Percentiles rank a stretch among this genome's conserved stretches.
Conservation (phyloP, 2,888 invertebrate species). For the Plebejus melissa region DNA sequence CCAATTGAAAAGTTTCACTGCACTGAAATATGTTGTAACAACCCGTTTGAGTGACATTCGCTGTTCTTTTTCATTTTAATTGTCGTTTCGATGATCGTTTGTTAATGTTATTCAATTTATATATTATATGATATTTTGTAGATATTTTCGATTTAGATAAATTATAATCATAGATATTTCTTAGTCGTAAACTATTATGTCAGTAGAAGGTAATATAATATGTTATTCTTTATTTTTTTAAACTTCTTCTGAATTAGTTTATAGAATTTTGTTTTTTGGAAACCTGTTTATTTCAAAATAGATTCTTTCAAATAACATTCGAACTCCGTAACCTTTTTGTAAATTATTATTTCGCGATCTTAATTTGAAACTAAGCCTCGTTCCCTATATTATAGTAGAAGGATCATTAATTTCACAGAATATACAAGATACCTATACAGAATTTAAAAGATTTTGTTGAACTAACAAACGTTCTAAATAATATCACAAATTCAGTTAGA, state of each 20-base stretch:
- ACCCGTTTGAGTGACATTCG: slow-evolving; percentile 47
- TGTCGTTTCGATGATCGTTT: slow-evolving; percentile 34
- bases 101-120: no score
- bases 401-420: not conserved
- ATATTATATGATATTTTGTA: no score
- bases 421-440: not conserved
- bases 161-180: no score
- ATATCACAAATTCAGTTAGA: slow-evolving; percentile 40
- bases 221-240: no score
- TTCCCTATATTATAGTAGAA: not conserved
- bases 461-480: slow-evolving; percentile 29
- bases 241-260: no score
- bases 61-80: slow-evolving; percentile 42
- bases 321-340: no score
- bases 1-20: slow-evolving; percentile 69
- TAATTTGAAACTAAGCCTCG: not conserved
- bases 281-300: no score
- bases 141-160: not conserved
- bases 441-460: not conserved
- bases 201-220: no score
- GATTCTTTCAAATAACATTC: no score
- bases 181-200: no score
- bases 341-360: not conserved
- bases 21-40: slow-evolving; percentile 57
- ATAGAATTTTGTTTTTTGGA: no score